phyloP scores from a whole-genome alignment of 2,113 vertebrate species.

The Nycticebus coucang region DNA sequence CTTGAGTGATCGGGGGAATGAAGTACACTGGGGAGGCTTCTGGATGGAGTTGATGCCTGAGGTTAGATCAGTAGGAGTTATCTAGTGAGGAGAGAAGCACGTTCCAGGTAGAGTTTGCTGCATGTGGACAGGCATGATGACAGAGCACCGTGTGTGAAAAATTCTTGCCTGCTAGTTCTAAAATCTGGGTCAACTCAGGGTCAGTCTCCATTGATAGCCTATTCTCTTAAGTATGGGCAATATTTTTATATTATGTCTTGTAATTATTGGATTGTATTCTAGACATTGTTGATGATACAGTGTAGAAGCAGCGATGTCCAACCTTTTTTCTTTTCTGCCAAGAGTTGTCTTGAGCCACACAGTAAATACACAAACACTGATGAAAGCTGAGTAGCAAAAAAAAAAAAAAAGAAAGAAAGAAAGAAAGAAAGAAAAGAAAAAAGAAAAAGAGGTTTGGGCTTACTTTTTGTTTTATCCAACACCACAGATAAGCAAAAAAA shows the following conservation, averaged over 20 bases:
- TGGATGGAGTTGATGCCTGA: neutral
- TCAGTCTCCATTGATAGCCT: neutral
- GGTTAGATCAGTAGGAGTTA: neutral
- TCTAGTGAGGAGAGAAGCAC: neutral
- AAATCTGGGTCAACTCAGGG: neutral
- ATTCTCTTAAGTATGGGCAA: neutral
- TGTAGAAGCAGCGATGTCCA: too few species aligned
- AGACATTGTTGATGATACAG: neutral
- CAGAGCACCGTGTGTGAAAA: neutral
- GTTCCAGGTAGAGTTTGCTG: neutral
- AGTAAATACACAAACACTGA: too few species aligned
- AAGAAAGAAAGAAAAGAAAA: too few species aligned
- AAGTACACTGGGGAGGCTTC: neutral
- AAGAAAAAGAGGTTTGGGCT: too few species aligned
- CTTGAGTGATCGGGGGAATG: neutral
- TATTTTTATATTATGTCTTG: slow-evolving; percentile 1
- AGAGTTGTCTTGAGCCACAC: too few species aligned
- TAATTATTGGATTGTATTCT: slow-evolving; percentile 45
- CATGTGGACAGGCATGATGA: neutral
- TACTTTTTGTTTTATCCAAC: too few species aligned
- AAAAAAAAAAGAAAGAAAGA: too few species aligned
- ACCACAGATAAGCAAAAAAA: too few species aligned
- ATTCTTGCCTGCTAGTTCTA: neutral
- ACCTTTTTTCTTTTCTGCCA: too few species aligned
- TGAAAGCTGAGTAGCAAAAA: too few species aligned